phyloP scores from a whole-genome alignment of 2,888 invertebrate species.

The Clepsis dumicolana region DNA sequence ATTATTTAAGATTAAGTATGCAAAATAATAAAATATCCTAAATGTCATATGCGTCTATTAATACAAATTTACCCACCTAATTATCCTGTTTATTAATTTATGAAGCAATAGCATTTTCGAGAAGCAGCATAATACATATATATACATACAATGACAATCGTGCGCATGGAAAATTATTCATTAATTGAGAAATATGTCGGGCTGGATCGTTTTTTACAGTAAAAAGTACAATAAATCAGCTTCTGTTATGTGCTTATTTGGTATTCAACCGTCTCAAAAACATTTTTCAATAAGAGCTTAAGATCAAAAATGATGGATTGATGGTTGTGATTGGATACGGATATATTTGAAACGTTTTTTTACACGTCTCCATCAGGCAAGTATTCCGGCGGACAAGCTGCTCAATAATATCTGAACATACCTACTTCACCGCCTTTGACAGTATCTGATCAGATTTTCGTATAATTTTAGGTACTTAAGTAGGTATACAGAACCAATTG shows the following conservation, averaged over 20 bases:
- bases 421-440: neutral
- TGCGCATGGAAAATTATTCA: no score
- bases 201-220: no score
- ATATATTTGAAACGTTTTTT: neutral
- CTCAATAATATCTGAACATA: conserved; percentile 4
- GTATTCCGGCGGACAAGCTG: neutral
- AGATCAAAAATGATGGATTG: neutral
- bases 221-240: neutral
- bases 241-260: neutral
- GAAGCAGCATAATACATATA: no score
- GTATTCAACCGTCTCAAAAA: neutral
- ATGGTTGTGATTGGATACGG: neutral
- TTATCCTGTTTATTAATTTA: no score
- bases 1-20: no score
- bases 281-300: neutral
- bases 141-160: no score
- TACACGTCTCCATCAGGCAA: neutral
- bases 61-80: no score
- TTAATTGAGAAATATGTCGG: no score
- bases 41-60: no score
- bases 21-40: no score
- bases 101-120: no score
- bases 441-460: neutral
- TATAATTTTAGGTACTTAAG: neutral
- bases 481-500: neutral